These are phyloP conservation scores for Chlorodrepanis virens DNA, from an alignment of 2,113 vertebrate genomes.

Conservation along the genomic window DNA sequence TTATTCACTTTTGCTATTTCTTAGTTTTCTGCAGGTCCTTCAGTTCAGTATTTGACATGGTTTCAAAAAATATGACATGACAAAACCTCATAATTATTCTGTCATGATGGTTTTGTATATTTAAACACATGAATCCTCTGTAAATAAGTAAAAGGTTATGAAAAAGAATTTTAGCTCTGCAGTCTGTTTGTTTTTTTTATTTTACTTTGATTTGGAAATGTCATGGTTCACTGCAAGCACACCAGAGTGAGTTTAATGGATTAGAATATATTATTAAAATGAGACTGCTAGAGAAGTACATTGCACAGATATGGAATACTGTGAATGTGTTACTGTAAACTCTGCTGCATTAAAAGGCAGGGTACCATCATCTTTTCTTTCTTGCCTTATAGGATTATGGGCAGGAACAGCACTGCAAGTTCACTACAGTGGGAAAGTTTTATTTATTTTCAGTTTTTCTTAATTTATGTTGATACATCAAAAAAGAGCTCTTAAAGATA, in stretches of 20 bases:
- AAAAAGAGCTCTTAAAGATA: not conserved
- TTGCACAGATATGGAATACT: slow-evolving; percentile 14
- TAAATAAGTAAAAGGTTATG: slow-evolving; percentile 19
- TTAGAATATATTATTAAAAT: slow-evolving; percentile 55
- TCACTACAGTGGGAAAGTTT: not conserved
- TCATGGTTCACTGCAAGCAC: slow-evolving; percentile 16
- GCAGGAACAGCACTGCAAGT: not conserved
- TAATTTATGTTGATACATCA: not conserved
- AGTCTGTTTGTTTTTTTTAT: not conserved
- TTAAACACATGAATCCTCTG: not conserved
- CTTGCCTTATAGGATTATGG: not conserved
- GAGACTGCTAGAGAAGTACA: not conserved
- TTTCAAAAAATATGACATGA: slow-evolving; percentile 11
- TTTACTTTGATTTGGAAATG: slow-evolving; percentile 45
- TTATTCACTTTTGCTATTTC: not conserved
- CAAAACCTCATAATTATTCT: slow-evolving; percentile 19
- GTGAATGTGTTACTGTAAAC: not conserved
- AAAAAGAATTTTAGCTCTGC: slow-evolving; percentile 14
- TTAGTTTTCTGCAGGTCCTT: not conserved
- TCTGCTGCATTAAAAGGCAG: not conserved
- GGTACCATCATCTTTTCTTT: not conserved
- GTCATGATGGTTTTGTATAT: not conserved
- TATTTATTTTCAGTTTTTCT: not conserved
- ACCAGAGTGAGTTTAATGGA: slow-evolving; percentile 35
- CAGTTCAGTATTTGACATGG: not conserved